These are phyloP conservation scores for Musca domestica DNA, from an alignment of 1,140 invertebrate species.

Conservation along the genomic window DNA sequence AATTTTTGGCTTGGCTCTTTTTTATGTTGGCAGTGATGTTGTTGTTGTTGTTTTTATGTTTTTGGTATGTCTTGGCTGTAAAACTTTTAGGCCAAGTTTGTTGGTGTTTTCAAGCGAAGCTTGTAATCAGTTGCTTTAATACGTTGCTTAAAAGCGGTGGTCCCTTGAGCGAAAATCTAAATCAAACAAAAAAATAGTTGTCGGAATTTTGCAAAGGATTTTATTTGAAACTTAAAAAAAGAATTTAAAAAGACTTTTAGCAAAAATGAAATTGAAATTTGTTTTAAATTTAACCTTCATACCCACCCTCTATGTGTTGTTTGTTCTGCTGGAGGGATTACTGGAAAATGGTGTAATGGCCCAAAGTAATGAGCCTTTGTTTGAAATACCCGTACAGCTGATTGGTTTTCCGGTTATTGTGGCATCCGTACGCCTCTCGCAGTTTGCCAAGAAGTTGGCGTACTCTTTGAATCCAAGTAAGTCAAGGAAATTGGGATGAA, in stretches of 20 bases:
- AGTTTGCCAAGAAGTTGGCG: conserved; percentile 78
- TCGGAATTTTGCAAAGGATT: neutral
- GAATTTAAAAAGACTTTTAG: conserved; percentile 22
- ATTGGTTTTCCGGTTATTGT: conserved; percentile 81
- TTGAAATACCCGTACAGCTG: conserved; percentile 76
- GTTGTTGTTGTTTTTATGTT: conserved; percentile 1
- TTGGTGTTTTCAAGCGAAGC: conserved; percentile 15
- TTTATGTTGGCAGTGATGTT: neutral
- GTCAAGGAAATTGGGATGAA: conserved; percentile 40
- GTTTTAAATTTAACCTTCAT: conserved; percentile 41
- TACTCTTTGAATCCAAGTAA: conserved; percentile 81
- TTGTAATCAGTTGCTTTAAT: conserved; percentile 20
- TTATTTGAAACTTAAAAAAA: conserved; percentile 11
- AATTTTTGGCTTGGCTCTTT: neutral
- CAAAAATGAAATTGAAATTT: conserved; percentile 44
- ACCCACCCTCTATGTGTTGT: conserved; percentile 45
- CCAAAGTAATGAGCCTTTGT: conserved; percentile 60
- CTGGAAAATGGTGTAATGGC: conserved; percentile 40
- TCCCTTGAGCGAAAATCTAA: conserved; percentile 7
- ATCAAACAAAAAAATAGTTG: neutral
- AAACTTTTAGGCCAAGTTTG: conserved; percentile 17
- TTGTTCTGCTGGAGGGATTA: conserved; percentile 43
- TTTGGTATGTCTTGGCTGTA: neutral
- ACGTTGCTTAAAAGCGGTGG: conserved; percentile 13
- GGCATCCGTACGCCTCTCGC: conserved; percentile 73